Base-by-base conservation (phyloP, 2,888 invertebrate species). In the Drosophila mulleri region DNA sequence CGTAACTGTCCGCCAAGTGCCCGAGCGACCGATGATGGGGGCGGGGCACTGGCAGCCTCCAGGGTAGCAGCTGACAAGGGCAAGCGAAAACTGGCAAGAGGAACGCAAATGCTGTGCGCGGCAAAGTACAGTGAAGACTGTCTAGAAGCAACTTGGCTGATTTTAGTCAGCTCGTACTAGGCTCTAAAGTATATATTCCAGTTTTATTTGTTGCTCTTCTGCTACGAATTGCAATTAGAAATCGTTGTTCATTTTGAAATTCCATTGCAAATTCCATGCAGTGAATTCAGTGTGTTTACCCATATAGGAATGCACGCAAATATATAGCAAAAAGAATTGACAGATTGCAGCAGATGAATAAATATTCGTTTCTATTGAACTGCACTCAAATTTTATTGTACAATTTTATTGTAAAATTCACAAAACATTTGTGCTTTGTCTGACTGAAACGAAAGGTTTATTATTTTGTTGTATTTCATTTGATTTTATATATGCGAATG, bases 1-100 rank as follows among this genome's bases (percentile, higher is more conserved):
- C 74, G 83, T 85, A 70, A 67, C 83, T 77, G 73, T 71, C 65
- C 82, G 57, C 72, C 69, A 60, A 64, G 59, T 70, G 59, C 48
- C 47, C 66, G 39, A 54, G 45, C 9, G 32, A 2, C 48, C 16
- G 39, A 1, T 3, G 23, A 5, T 29, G 37, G 6, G 1, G 53
- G 16, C 3, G 35, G 42, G 41, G 37, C 5, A 16, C 12, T 23
- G n/a, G 7, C 14, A n/a, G 37, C 20, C 20, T 39, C 23, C 16
- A 53, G 53, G 37, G 37, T 5, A 53, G 37, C 37, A 39, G 53
- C 37, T 39, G 37, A 23, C 23, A 37, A 37, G 53, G 37, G 16
- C 37, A 5, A 23, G 37, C 37, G 37, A 20, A 37, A 48, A 18
- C n/a, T n/a, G n/a, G n/a, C n/a, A n/a, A 29, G 48, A 32, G 48